phyloP scores from a whole-genome alignment of 2,797 vertebrate genomes.

The Sebastes elongatus region DNA sequence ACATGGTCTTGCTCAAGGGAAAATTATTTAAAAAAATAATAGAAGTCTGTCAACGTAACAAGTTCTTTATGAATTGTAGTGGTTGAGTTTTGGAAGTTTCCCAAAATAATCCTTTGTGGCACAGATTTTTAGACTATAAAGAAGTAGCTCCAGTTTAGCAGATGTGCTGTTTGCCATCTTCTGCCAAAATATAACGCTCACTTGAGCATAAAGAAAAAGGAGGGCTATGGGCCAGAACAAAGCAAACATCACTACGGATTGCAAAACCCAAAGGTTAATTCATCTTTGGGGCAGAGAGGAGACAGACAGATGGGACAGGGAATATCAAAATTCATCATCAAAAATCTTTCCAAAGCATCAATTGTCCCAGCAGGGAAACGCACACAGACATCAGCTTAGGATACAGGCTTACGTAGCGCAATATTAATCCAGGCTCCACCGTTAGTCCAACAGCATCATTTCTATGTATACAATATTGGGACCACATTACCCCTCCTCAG shows the following conservation, averaged over 20 bases:
- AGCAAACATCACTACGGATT: conserved; percentile 7
- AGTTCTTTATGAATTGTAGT: conserved; percentile 18
- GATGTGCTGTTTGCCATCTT: conserved; percentile 49
- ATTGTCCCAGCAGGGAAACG: conserved; percentile 43
- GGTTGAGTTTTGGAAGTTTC: conserved; percentile 8
- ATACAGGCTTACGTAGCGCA: conserved; percentile 25
- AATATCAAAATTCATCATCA: conserved; percentile 49
- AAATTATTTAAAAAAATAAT: not conserved
- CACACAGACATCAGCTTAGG: conserved; percentile 45
- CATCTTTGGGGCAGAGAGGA: conserved; percentile 17
- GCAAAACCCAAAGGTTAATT: conserved; percentile 53
- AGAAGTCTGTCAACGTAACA: not conserved
- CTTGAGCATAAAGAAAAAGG: conserved; percentile 44
- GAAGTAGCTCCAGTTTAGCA: conserved; percentile 19
- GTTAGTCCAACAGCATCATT: not conserved
- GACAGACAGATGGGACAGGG: conserved; percentile 43
- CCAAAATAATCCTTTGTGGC: conserved; percentile 1
- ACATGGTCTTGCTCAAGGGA: not conserved
- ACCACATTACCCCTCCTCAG: too few relatives aligned
- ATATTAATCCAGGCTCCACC: conserved; percentile 41
- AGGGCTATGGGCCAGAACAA: conserved; percentile 15
- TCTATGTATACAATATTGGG: not conserved
- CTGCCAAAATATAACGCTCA: conserved; percentile 33
- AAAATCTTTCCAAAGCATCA: conserved; percentile 52
- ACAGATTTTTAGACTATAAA: not conserved